A percentile compares a stretch with the other conserved stretches of the same genome.
These are phyloP conservation scores for Rhinatrema bivittatum DNA, from an alignment of 2,797 vertebrate genomes.

Conservation along the genomic window DNA sequence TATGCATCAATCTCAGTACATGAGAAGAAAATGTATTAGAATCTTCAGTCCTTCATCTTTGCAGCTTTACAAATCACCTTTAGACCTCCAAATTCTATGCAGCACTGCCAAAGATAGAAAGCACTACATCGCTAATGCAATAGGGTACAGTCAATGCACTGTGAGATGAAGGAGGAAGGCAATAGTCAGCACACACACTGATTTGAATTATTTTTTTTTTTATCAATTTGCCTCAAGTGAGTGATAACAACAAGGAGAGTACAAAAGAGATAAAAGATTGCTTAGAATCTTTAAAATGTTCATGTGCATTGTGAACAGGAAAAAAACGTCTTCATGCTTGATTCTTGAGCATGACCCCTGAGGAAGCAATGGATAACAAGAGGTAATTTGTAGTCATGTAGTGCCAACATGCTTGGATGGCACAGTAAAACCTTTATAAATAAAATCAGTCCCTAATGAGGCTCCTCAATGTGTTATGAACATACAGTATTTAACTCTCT, in stretches of 20 bases:
- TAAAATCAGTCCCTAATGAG: constrained; percentile 25
- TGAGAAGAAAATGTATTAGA: background rate
- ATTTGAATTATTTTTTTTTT: background rate
- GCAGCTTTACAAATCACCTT: background rate
- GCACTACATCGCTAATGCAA: too few relatives aligned
- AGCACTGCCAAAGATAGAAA: background rate
- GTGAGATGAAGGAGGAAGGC: too few relatives aligned
- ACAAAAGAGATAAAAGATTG: constrained; percentile 7
- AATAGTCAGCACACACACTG: constrained; percentile 1
- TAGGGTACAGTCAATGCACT: too few relatives aligned
- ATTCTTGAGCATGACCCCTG: constrained; percentile 1
- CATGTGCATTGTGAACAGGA: background rate
- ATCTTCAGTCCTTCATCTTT: constrained; percentile 18
- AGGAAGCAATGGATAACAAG: background rate
- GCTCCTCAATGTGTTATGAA: constrained; percentile 15
- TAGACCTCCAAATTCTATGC: constrained; percentile 10
- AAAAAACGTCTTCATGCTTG: background rate
- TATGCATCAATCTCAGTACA: constrained; percentile 9
- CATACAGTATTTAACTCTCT: constrained; percentile 20
- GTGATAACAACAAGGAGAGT: background rate
- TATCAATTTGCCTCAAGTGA: constrained; percentile 4
- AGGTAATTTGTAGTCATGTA: constrained; percentile 18
- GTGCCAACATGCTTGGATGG: constrained; percentile 10
- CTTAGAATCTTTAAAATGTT: constrained; percentile 19
- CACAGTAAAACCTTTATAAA: constrained; percentile 23